Evolutionary conservation across 2,113 vertebrate genomes (phyloP).

Genomic region (Grus americana): DNA sequence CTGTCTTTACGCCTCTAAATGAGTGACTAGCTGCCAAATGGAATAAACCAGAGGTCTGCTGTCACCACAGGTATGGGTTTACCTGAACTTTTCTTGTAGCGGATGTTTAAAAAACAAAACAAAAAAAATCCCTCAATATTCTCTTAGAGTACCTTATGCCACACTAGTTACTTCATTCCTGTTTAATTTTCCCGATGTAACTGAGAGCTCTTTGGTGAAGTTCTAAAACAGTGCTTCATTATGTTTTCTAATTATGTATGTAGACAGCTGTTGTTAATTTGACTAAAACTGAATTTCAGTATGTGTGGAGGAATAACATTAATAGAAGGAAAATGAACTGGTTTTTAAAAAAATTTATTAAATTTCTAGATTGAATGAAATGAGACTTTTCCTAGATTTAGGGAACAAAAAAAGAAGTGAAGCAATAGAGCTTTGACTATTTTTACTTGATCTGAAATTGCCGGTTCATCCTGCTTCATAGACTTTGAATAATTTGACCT

Average conservation of each 20-base stretch:
- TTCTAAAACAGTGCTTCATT: not conserved
- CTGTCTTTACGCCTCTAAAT: not conserved
- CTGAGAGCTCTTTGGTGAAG: not conserved
- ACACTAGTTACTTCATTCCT: not conserved
- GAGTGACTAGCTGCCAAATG: not conserved
- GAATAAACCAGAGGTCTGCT: not conserved
- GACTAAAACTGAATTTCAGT: not conserved
- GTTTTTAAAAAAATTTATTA: not conserved
- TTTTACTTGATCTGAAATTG: not conserved
- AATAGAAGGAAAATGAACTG: not conserved
- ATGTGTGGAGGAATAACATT: not conserved
- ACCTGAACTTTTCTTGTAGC: not conserved
- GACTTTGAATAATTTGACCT: conserved; percentile 10
- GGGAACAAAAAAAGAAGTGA: not conserved
- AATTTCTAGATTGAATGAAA: not conserved
- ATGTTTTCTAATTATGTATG: not conserved
- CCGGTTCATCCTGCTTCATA: not conserved
- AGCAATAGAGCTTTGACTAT: not conserved
- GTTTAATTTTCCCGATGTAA: conserved; percentile 3
- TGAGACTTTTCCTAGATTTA: not conserved
- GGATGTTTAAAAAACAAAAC: not conserved
- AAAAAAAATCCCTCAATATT: not conserved
- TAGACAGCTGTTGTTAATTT: not conserved
- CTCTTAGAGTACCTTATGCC: not conserved
- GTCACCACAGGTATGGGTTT: not conserved